These are phyloP conservation scores for Stenotaenia linearis DNA, from an alignment of 2,888 invertebrate genomes.

Conservation along the genomic window DNA sequence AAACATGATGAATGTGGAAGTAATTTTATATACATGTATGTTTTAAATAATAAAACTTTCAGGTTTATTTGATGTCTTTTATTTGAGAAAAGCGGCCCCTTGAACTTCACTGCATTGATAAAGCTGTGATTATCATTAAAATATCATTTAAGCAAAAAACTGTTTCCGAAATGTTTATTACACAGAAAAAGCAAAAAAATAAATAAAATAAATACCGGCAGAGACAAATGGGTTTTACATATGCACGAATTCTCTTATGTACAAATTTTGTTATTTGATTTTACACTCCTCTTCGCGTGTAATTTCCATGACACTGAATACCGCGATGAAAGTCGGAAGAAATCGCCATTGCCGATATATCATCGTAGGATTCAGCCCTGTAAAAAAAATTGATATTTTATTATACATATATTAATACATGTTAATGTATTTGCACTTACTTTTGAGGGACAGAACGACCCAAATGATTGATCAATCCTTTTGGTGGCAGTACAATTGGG, in stretches of 20 bases:
- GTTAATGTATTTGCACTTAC: not conserved
- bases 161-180: not conserved
- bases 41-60: not conserved
- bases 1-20: not conserved
- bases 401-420: no score
- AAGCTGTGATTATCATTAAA: not conserved
- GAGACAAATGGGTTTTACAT: not conserved
- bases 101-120: no score
- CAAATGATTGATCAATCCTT: not conserved
- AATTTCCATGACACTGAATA: not conserved
- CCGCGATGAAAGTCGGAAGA: not conserved
- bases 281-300: not conserved
- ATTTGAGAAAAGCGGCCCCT: no score
- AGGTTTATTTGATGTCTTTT: no score
- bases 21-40: not conserved
- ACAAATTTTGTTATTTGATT: not conserved
- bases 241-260: not conserved
- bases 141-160: not conserved
- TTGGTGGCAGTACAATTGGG: not conserved
- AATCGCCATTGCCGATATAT: not conserved
- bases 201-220: not conserved
- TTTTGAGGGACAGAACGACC: not conserved
- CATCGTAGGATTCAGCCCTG: not conserved
- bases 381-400: not conserved
- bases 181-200: not conserved